These are phyloP conservation scores for Dynastes hyllus DNA, from an alignment of 2,888 invertebrate species.

Conservation along the genomic window DNA sequence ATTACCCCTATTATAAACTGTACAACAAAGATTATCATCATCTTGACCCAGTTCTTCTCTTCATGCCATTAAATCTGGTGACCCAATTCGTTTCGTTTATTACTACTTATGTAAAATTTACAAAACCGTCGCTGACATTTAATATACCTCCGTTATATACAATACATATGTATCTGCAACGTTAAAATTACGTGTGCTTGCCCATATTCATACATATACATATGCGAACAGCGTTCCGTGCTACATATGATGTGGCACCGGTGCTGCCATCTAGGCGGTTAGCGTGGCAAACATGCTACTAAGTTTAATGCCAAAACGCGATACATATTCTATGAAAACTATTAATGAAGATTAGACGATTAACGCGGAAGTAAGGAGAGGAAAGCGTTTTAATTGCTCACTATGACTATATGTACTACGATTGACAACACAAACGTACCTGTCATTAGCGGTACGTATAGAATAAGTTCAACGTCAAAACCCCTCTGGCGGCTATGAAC, in stretches of 20 bases:
- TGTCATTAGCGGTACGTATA: too few species aligned
- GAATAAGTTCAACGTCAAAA: too few species aligned
- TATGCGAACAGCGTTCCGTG: neutral
- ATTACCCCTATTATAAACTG: too few species aligned
- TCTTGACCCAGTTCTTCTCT: slow-evolving; percentile 3
- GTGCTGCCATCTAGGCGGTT: slow-evolving; percentile 7
- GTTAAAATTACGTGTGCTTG: neutral
- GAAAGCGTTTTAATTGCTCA: slow-evolving; percentile 49
- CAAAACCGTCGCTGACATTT: neutral
- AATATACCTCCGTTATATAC: neutral
- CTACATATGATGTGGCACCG: neutral
- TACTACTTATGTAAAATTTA: slow-evolving; percentile 3
- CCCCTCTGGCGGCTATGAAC: too few species aligned
- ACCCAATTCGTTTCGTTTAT: neutral
- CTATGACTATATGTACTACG: slow-evolving; percentile 43
- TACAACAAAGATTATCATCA: neutral
- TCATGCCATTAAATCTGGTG: neutral
- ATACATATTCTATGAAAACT: slow-evolving; percentile 64
- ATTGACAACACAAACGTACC: too few species aligned
- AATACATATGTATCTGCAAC: too few species aligned
- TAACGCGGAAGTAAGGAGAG: slow-evolving; percentile 52
- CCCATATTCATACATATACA: neutral
- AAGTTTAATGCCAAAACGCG: slow-evolving; percentile 37
- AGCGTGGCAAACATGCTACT: neutral
- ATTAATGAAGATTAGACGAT: slow-evolving; percentile 63